Evolutionary conservation across 2,888 invertebrate species (phyloP).

Genomic region (Dorcus hopei): DNA sequence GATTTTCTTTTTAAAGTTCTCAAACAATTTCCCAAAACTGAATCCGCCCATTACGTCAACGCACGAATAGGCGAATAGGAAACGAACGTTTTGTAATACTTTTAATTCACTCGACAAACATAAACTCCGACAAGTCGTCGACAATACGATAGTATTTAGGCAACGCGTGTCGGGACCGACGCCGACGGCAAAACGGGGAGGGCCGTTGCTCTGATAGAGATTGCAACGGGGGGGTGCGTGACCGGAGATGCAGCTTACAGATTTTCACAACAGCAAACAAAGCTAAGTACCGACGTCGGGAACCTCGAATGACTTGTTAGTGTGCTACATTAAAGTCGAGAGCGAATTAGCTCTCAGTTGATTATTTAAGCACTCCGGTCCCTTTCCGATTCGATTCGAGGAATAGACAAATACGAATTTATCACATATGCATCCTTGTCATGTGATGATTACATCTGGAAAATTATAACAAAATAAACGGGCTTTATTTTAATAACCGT

Average conservation of each 20-base stretch:
- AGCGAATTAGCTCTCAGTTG: constrained; percentile 2
- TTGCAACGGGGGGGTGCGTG: constrained; percentile 23
- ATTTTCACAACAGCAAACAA: constrained; percentile 25
- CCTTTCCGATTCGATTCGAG: not conserved
- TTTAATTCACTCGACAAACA: constrained; percentile 4
- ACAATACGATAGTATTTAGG: constrained; percentile 26
- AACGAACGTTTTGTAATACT: not conserved
- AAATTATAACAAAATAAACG: too few relatives aligned
- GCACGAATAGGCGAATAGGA: not conserved
- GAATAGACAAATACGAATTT: too few relatives aligned
- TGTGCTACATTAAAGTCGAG: constrained; percentile 3
- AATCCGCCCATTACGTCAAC: too few relatives aligned
- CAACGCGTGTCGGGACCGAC: constrained; percentile 20
- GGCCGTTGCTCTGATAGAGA: constrained; percentile 1
- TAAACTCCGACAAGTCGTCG: constrained; percentile 8
- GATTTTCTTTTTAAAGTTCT: too few relatives aligned
- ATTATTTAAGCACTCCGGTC: not conserved
- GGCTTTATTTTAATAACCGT: too few relatives aligned
- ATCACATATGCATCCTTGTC: too few relatives aligned
- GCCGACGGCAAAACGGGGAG: constrained; percentile 4
- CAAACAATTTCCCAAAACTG: too few relatives aligned
- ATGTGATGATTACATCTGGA: too few relatives aligned
- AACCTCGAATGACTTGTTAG: not conserved
- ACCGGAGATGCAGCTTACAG: constrained; percentile 21
- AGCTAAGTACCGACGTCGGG: constrained; percentile 6